Percentiles rank a stretch among this genome's conserved stretches.
Evolutionary conservation across 2,888 invertebrate species (phyloP).

Genomic region (Temnothorax rugatulus): DNA sequence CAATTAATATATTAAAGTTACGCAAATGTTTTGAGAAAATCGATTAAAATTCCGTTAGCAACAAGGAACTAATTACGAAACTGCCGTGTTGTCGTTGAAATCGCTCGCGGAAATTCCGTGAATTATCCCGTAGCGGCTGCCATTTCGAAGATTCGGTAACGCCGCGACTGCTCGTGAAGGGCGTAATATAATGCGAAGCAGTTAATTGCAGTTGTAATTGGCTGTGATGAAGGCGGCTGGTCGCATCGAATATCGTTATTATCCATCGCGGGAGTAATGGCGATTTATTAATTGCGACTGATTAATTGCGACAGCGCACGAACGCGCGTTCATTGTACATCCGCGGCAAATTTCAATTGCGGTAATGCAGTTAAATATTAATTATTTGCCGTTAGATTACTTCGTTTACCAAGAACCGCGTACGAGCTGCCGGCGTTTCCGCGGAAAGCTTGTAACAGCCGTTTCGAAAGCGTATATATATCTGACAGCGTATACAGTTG

Average conservation of each 20-base stretch:
- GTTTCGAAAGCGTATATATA: slow-evolving; percentile 20
- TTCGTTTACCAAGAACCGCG: slow-evolving; percentile 44
- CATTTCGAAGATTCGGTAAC: slow-evolving; percentile 51
- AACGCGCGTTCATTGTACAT: slow-evolving; percentile 21
- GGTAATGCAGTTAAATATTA: slow-evolving; percentile 50
- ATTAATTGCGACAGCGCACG: slow-evolving; percentile 46
- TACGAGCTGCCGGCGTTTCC: slow-evolving; percentile 8
- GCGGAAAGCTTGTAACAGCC: slow-evolving; percentile 18
- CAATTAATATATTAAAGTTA: slow-evolving; percentile 50
- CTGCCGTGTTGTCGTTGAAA: slow-evolving; percentile 34
- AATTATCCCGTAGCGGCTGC: slow-evolving; percentile 45
- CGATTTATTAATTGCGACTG: slow-evolving; percentile 59
- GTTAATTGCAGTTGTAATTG: slow-evolving; percentile 57
- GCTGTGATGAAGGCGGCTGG: slow-evolving; percentile 42
- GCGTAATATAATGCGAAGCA: slow-evolving; percentile 52
- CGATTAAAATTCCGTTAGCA: slow-evolving; percentile 67
- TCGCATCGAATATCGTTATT: slow-evolving; percentile 50
- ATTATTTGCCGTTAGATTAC: slow-evolving; percentile 54
- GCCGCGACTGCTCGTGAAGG: slow-evolving; percentile 31
- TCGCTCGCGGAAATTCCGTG: slow-evolving; percentile 51
- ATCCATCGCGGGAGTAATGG: slow-evolving; percentile 44
- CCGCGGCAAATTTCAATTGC: slow-evolving; percentile 41
- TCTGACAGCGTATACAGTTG: not conserved
- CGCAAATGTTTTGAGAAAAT: slow-evolving; percentile 54
- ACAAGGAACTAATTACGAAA: slow-evolving; percentile 63